phyloP scores from a whole-genome alignment of 2,797 vertebrate species.

The Gymnoscopelus microlampas region DNA sequence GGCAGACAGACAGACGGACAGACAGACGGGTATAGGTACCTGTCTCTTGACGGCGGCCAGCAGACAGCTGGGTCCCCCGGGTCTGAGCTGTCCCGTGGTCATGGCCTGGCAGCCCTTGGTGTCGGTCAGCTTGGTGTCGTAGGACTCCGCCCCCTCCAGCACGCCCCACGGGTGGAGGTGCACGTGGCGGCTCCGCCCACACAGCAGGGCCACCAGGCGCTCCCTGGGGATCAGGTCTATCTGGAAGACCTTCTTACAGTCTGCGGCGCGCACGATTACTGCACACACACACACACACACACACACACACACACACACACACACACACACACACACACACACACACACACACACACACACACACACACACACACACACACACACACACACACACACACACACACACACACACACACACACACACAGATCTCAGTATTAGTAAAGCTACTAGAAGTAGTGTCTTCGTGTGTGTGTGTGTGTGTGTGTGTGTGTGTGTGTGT shows the following conservation, averaged over 20 bases:
- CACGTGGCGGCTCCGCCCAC: conserved; percentile 91
- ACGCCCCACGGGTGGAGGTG: conserved; percentile 91
- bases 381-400: neutral
- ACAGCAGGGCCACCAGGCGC: conserved; percentile 88
- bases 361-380: neutral
- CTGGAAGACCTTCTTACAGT: conserved; percentile 95
- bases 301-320: neutral
- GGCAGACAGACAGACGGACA: too few species aligned
- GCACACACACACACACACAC: conserved; percentile 5
- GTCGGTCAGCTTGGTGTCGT: conserved; percentile 91
- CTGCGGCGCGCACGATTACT: conserved; percentile 95
- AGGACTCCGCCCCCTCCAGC: conserved; percentile 90
- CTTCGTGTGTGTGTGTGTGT: too few species aligned
- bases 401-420: neutral
- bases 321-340: too few species aligned
- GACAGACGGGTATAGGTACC: conserved; percentile 36
- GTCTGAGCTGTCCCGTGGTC: conserved; percentile 82
- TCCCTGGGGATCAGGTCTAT: conserved; percentile 92
- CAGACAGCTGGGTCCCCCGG: conserved; percentile 86
- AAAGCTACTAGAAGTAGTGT: too few species aligned
- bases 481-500: too few species aligned
- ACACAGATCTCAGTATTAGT: too few species aligned
- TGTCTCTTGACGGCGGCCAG: conserved; percentile 90
- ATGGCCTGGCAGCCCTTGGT: conserved; percentile 96
- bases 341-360: neutral